Conservation (phyloP, 2,797 vertebrate species). For the Xenopus petersii region DNA sequence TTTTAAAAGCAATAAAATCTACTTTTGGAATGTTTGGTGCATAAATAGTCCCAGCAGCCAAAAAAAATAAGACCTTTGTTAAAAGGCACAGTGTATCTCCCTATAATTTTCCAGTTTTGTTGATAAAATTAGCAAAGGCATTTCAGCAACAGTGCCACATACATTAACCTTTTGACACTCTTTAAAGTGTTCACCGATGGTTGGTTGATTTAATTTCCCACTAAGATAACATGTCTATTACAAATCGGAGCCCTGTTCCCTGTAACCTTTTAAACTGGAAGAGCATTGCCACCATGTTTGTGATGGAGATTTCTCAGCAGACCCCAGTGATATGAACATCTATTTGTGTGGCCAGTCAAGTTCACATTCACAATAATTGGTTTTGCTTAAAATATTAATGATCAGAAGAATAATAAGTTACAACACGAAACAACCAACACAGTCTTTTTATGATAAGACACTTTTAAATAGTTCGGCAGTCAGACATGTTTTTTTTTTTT, state of each 20-base stretch:
- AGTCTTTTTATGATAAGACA: constrained; percentile 20
- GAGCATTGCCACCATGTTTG: constrained; percentile 14
- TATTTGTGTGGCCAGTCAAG: constrained; percentile 9
- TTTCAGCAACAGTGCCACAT: not conserved
- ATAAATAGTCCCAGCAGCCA: too few species aligned
- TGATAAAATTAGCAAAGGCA: not conserved
- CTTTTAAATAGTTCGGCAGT: constrained; percentile 26
- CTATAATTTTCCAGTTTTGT: not conserved
- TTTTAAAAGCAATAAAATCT: too few species aligned
- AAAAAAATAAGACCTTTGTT: too few species aligned
- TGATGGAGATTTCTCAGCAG: constrained; percentile 4
- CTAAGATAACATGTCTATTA: constrained; percentile 9
- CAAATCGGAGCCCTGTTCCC: not conserved
- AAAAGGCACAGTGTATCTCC: not conserved
- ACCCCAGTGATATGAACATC: not conserved
- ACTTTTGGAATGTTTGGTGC: too few species aligned
- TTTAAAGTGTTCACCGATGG: not conserved
- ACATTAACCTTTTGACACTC: not conserved
- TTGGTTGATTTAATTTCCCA: constrained; percentile 14
- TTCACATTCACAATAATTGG: constrained; percentile 37
- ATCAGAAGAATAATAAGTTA: constrained; percentile 21
- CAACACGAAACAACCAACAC: constrained; percentile 18
- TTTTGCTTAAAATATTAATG: constrained; percentile 36
- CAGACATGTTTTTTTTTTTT: constrained; percentile 13
- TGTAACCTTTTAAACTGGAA: constrained; percentile 7